Evolutionary conservation across 2,888 invertebrate species (phyloP), one percentile per base, ranked within the genome.

Genomic region (Apodemia duryi): DNA sequence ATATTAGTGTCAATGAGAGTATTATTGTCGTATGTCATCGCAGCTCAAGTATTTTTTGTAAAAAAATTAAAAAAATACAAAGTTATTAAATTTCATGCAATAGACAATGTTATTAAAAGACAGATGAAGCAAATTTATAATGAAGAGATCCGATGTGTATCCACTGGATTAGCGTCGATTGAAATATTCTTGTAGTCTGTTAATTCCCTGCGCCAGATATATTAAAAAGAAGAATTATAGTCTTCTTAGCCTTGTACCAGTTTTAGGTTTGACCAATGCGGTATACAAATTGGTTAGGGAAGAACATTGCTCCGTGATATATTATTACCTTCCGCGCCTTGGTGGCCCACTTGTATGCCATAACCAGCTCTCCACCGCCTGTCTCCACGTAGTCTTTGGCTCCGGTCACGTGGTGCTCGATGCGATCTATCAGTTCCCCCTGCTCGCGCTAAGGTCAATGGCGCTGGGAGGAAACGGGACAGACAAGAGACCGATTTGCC

Each of bases 371-470:
- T 75, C 92, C 93, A 77, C 95, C 95, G 76, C 97, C 98, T 73
- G 94, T 93, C 82, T 95, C 95, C 79, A 98, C 96, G 93, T 96
- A 96, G 88, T 97, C 96, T 75, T 94, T 94, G 74, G 97, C 95
- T 87, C 96, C 95, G 79, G 95, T 95, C 75, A 98, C 98, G 92
- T 98, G 97, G 93, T 96, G 96, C 93, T 98, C 98, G 92, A 98
- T 97, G 88, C 97, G 94, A 93, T 98, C 97, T 84, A 98, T 95
- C 94, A 97, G 95, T 93, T 98, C 98, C 83, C 98, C 98, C 98
- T 98, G 93, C 83, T 82, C 78, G 83, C 80, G 82, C 87, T 87
- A 88, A 87, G 83, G 84, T 78, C 74, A 75, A 74, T 77, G 80
- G 81, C 85, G 84, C 83, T 78, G 78, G 86, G 85, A 83, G 83